Base-by-base conservation (phyloP, 2,113 vertebrate species). In the Channa argus region DNA sequence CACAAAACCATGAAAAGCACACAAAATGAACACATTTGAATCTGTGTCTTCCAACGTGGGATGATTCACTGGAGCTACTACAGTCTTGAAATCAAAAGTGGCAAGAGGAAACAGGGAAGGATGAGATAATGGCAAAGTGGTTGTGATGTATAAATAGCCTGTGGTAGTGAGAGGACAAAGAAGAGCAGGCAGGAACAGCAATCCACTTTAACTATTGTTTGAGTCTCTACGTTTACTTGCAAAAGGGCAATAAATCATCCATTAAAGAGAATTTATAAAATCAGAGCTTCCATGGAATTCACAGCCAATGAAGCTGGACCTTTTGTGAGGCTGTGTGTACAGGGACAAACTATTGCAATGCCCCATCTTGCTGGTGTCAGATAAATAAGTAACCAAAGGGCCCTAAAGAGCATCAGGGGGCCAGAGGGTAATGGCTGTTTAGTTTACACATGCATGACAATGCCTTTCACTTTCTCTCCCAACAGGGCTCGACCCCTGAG, bases 381-480 rank as follows among this genome's bases (percentile, higher is more conserved):
- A 87, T 79, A 68, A 88, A 91, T 83, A 82, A 86, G 82, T 82
- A 79, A 86, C 82, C 83, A 62, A 68, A 77, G 71, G 56, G 39
- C 53, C 68, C 70, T 66, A 70, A 79, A 86, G 90, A 83, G 79
- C 83, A 41, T 10, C 0, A 1, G 56, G 71, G 68, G 86, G 87
- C 62, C 84, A 78, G 43, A 83, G 89, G 86, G 72, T 88, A 87
- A 91, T 76, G 73, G 69, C 61, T 85, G 86, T 88, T 91, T 83
- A 66, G 85, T 88, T 88, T 88, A 87, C 86, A 90, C 45, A 70
- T 54, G 87, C 86, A 83, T 84, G 84, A 91, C 66, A 90, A 91
- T 86, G 82, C 80, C 82, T 77, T 74, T 88, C 76, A 34, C 85
- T 87, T 83, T 87, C 71, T 39, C 80, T 82, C 85, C 71, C 82